A percentile compares a stretch with the other conserved stretches of the same genome.
These are phyloP conservation scores for Orbicella faveolata DNA, from an alignment of 64 coral and sea anemone genomes.

Conservation along the genomic window DNA sequence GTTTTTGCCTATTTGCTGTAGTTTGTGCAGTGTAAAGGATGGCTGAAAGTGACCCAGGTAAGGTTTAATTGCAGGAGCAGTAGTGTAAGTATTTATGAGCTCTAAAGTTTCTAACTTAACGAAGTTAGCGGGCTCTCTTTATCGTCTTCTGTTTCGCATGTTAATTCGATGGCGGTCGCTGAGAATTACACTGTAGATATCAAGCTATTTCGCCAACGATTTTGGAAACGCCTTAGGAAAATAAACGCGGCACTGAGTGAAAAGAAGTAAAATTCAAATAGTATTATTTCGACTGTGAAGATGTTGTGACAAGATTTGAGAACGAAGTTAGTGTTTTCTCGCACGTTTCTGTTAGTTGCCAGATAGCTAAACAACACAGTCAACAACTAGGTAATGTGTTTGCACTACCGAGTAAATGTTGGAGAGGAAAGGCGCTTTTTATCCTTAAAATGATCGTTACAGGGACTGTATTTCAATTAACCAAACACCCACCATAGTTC, in stretches of 20 bases:
- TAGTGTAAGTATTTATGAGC: neutral
- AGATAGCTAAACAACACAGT: neutral
- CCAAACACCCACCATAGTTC: neutral
- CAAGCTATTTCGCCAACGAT: neutral
- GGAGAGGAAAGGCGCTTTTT: neutral
- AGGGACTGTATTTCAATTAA: neutral
- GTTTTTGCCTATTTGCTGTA: neutral
- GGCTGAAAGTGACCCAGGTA: conserved; percentile 40
- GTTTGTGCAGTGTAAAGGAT: neutral
- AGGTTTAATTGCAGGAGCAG: neutral
- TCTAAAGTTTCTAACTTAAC: neutral
- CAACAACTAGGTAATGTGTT: conserved; percentile 29
- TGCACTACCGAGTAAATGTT: conserved; percentile 19
- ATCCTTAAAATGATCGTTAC: neutral
- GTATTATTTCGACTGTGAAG: neutral
- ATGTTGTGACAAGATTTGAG: neutral
- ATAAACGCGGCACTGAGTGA: neutral
- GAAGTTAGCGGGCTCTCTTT: too few species aligned
- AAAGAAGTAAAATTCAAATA: neutral
- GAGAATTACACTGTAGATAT: neutral
- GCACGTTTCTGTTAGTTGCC: neutral
- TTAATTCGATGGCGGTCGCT: neutral
- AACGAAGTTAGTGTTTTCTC: neutral
- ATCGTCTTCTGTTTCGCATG: too few species aligned
- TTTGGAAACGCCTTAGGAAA: neutral